Conservation (phyloP, 2,888 invertebrate genomes). For the Belgica antarctica region DNA sequence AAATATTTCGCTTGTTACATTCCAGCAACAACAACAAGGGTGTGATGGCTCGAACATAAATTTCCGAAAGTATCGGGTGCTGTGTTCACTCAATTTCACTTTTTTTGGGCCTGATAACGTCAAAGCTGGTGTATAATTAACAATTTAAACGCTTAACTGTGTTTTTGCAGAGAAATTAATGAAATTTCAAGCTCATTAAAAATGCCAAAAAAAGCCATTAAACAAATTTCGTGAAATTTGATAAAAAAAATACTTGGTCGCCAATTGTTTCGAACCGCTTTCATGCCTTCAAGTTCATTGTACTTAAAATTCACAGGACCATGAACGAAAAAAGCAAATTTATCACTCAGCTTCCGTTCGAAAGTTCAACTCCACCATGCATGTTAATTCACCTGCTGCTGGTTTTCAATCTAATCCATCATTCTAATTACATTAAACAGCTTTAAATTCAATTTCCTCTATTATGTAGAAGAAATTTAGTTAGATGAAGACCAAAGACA, state of each 20-base stretch:
- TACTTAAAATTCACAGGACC: not conserved
- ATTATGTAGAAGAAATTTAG: too few species aligned
- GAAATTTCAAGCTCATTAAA: too few species aligned
- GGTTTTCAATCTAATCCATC: not conserved
- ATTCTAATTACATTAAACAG: not conserved
- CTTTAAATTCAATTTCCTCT: not conserved
- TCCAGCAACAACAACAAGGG: too few species aligned
- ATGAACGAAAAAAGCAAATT: not conserved
- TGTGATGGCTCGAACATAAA: too few species aligned
- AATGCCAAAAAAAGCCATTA: not conserved
- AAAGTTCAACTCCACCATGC: not conserved
- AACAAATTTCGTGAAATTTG: not conserved
- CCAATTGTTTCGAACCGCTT: not conserved
- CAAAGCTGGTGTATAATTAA: too few species aligned
- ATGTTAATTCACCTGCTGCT: not conserved
- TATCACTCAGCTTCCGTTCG: slow-evolving; percentile 7
- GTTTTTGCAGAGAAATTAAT: too few species aligned
- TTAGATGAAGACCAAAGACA: too few species aligned
- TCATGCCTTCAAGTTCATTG: not conserved
- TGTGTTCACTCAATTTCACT: too few species aligned
- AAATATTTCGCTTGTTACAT: slow-evolving; percentile 6
- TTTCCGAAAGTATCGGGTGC: too few species aligned
- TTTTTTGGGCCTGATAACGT: too few species aligned
- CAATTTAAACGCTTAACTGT: too few species aligned
- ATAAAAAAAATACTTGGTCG: not conserved